These are phyloP conservation scores for Chouioia cunea DNA, from an alignment of 2,888 invertebrate species.

Conservation along the genomic window DNA sequence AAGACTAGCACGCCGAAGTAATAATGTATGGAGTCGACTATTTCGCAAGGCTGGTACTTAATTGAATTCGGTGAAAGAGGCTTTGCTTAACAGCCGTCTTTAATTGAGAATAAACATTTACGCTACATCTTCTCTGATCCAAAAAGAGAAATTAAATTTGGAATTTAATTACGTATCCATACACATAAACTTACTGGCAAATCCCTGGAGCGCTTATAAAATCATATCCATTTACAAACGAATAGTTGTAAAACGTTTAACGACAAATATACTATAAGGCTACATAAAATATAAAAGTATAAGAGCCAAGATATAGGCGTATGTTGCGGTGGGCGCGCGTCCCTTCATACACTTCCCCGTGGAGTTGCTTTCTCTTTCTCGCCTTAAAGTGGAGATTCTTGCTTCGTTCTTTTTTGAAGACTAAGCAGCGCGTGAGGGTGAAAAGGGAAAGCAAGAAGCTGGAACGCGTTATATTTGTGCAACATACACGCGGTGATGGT, in stretches of 20 bases:
- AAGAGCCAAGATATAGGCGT: no score
- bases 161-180: no score
- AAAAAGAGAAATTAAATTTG: constrained; percentile 1
- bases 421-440: not conserved
- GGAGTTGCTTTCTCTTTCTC: constrained; percentile 41
- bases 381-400: not conserved
- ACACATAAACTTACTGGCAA: no score
- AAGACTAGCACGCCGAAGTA: constrained; percentile 41
- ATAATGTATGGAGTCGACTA: constrained; percentile 24
- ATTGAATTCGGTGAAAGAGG: constrained; percentile 38
- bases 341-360: constrained; percentile 58
- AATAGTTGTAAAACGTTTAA: no score
- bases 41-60: constrained; percentile 13
- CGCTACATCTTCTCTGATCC: not conserved
- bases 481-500: constrained; percentile 26
- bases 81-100: no score
- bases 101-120: constrained; percentile 20
- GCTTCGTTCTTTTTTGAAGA: constrained; percentile 18
- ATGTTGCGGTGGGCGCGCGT: constrained; percentile 51
- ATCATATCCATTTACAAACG: no score
- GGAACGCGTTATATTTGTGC: not conserved
- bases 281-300: no score
- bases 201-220: no score
- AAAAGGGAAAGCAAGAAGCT: constrained; percentile 12
- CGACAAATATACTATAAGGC: no score